A percentile compares a stretch with the other conserved stretches of the same genome.
Evolutionary conservation across 1,140 invertebrate genomes (phyloP).

Genomic region (Oreohelix idahoensis): DNA sequence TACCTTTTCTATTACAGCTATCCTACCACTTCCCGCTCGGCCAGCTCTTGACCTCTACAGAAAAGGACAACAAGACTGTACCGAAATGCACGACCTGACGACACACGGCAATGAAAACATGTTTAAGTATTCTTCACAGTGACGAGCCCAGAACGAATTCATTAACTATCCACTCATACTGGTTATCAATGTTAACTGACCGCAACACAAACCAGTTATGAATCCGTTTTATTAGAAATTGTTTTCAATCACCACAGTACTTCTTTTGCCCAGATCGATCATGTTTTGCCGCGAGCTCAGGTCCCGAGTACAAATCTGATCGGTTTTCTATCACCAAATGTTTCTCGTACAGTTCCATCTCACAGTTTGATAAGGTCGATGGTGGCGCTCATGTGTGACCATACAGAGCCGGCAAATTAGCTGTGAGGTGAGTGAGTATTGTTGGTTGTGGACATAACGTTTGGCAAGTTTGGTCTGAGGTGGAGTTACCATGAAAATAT

Average conservation of each 20-base stretch:
- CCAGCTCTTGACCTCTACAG: too few relatives aligned
- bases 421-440: neutral
- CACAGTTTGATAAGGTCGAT: neutral
- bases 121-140: too few relatives aligned
- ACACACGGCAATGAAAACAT: too few relatives aligned
- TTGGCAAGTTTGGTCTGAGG: too few relatives aligned
- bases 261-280: neutral
- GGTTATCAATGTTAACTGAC: neutral
- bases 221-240: neutral
- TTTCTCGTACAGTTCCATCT: neutral
- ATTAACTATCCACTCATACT: too few relatives aligned
- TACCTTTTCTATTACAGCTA: too few relatives aligned
- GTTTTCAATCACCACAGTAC: neutral
- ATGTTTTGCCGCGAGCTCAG: neutral
- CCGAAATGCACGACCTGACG: too few relatives aligned
- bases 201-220: neutral
- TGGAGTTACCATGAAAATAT: too few relatives aligned
- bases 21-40: too few relatives aligned
- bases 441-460: neutral
- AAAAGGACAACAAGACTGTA: too few relatives aligned
- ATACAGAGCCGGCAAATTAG: neutral
- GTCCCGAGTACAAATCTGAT: neutral
- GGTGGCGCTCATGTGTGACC: neutral
- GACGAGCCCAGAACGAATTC: too few relatives aligned
- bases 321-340: constrained; percentile 2